A percentile compares a stretch with the other conserved stretches of the same genome.
These are phyloP conservation scores for Aix galericulata DNA, from an alignment of 2,113 vertebrate genomes.

Conservation along the genomic window DNA sequence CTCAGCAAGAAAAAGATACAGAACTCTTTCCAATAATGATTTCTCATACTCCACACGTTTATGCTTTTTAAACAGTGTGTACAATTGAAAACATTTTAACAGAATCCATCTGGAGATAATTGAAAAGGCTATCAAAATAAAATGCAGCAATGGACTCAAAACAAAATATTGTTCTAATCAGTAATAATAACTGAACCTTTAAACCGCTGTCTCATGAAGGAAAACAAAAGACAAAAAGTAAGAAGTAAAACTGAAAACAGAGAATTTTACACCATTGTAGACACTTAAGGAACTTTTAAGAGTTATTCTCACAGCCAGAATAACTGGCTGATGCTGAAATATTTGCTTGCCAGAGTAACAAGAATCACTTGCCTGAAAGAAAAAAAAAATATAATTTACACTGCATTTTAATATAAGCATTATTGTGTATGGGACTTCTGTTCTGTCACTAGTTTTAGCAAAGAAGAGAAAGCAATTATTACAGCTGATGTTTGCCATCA, in stretches of 20 bases:
- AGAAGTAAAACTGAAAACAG: neutral
- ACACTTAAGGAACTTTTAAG: neutral
- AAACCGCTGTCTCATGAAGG: neutral
- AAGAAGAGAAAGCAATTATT: neutral
- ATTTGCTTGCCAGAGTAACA: neutral
- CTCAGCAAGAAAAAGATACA: neutral
- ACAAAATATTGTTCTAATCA: neutral
- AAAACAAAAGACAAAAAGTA: neutral
- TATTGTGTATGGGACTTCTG: neutral
- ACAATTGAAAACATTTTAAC: neutral
- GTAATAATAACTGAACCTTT: neutral
- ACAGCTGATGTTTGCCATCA: neutral
- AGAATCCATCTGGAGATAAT: neutral
- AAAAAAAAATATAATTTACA: neutral
- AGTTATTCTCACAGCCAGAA: neutral
- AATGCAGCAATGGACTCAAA: neutral
- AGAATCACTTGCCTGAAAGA: neutral
- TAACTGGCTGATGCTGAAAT: neutral
- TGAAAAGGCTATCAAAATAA: neutral
- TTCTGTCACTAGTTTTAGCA: neutral
- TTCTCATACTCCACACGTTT: neutral
- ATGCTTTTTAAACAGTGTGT: neutral
- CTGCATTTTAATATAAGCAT: neutral
- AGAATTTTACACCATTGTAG: neutral
- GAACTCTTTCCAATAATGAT: neutral